Conservation (phyloP, 2,113 vertebrate species). For the Syngnathus floridae region DNA sequence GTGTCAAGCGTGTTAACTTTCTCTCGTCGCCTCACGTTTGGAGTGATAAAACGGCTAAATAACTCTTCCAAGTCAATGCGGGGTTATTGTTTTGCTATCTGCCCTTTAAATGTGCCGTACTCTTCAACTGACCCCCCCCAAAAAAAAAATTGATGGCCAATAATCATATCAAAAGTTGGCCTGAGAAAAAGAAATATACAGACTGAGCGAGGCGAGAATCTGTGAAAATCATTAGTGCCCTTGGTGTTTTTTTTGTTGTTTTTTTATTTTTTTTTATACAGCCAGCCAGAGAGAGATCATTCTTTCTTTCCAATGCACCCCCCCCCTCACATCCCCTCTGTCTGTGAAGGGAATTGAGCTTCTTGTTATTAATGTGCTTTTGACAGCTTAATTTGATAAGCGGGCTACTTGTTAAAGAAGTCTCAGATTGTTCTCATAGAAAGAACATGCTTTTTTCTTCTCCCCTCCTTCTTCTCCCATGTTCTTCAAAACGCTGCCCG, state of each 20-base stretch:
- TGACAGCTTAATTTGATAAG: conserved; percentile 74
- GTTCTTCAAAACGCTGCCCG: conserved; percentile 70
- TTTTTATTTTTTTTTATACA: conserved; percentile 16
- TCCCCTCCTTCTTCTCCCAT: conserved; percentile 25
- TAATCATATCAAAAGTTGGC: conserved; percentile 53
- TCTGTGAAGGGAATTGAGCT: conserved; percentile 54
- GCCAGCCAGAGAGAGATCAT: conserved; percentile 39
- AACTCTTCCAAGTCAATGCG: background rate
- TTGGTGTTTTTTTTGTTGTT: conserved; percentile 38
- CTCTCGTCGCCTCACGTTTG: conserved; percentile 31
- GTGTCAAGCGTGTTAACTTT: conserved; percentile 42
- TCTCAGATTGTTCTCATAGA: conserved; percentile 58
- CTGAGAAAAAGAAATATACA: conserved; percentile 24
- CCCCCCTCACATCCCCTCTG: conserved; percentile 8
- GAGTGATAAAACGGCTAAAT: background rate
- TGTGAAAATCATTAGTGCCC: conserved; percentile 44
- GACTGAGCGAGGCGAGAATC: conserved; percentile 25
- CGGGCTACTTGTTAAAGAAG: conserved; percentile 67
- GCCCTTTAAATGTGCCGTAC: conserved; percentile 40
- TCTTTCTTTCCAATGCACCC: conserved; percentile 20
- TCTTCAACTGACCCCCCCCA: conserved; percentile 32
- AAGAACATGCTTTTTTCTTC: conserved; percentile 29
- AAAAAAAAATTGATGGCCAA: conserved; percentile 46
- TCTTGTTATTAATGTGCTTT: conserved; percentile 67
- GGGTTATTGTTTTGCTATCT: conserved; percentile 21